Evolutionary conservation across 2,888 invertebrate genomes (phyloP).

Genomic region (Teleogryllus oceanicus): DNA sequence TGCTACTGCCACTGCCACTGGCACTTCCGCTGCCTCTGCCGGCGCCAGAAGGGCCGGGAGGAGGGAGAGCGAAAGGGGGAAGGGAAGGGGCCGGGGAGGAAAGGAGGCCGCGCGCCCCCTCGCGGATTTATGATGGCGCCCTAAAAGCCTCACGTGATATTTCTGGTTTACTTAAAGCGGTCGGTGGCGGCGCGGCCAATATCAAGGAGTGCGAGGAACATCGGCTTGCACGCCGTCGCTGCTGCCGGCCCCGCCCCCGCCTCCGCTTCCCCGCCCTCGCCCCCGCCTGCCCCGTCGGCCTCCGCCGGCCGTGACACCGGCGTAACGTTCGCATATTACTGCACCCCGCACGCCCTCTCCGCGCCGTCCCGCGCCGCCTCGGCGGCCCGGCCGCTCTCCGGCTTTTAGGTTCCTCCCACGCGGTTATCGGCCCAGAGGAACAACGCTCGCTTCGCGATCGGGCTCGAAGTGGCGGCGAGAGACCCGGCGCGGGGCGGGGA

Average conservation of each 20-base stretch:
- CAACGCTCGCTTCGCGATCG: not conserved
- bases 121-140: not conserved
- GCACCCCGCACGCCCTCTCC: not conserved
- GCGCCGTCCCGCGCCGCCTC: not conserved
- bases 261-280: not conserved
- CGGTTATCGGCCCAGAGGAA: not conserved
- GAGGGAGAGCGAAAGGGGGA: too few relatives aligned
- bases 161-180: constrained; percentile 6
- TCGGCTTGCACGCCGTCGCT: not conserved
- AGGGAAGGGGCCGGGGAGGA: not conserved
- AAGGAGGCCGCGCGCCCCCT: not conserved
- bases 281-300: not conserved
- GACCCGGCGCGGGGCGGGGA: too few relatives aligned
- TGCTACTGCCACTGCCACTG: too few relatives aligned
- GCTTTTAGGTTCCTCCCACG: not conserved
- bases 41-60: too few relatives aligned
- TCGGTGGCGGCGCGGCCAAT: constrained; percentile 18
- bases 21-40: too few relatives aligned
- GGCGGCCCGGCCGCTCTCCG: not conserved
- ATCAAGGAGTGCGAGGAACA: not conserved
- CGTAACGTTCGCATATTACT: not conserved
- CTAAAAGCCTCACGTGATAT: constrained; percentile 18
- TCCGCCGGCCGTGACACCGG: not conserved
- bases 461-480: not conserved
- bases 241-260: not conserved